Evolutionary conservation across 2,797 vertebrate species (phyloP).

Genomic region (Acanthis flammea): DNA sequence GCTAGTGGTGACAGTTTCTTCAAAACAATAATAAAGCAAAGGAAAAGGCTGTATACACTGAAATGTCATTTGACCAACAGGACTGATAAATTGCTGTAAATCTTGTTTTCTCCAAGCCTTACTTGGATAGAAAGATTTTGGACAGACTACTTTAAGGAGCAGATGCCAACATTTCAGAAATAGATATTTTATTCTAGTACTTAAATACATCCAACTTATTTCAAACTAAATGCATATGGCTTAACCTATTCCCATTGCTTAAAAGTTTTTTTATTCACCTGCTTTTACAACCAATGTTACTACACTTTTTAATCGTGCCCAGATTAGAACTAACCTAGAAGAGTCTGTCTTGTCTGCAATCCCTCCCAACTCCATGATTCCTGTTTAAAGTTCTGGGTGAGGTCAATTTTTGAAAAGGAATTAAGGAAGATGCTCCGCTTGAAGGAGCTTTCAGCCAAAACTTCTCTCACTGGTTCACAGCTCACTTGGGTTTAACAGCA

Average conservation of each 20-base stretch:
- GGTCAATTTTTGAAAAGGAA: neutral
- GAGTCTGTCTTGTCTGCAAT: accelerated
- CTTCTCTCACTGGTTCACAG: neutral
- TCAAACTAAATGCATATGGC: neutral
- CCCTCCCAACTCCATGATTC: neutral
- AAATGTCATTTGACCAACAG: neutral
- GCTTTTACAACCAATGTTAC: neutral
- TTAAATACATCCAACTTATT: neutral
- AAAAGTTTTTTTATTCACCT: neutral
- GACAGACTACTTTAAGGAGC: neutral
- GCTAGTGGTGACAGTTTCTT: neutral
- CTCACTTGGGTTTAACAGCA: neutral
- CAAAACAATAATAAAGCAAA: neutral
- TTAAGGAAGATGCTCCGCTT: neutral
- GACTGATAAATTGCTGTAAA: neutral
- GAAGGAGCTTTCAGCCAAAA: neutral
- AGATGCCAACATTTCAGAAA: neutral
- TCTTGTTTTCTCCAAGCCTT: neutral
- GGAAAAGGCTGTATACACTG: neutral
- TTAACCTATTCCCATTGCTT: neutral
- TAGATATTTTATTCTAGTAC: neutral
- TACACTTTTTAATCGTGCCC: neutral
- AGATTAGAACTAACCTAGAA: neutral
- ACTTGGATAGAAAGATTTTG: neutral
- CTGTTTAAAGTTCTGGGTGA: neutral